A percentile compares a stretch with the other conserved stretches of the same genome.
Evolutionary conservation across 2,888 invertebrate species (phyloP).

Genomic region (Xestia ashworthii): DNA sequence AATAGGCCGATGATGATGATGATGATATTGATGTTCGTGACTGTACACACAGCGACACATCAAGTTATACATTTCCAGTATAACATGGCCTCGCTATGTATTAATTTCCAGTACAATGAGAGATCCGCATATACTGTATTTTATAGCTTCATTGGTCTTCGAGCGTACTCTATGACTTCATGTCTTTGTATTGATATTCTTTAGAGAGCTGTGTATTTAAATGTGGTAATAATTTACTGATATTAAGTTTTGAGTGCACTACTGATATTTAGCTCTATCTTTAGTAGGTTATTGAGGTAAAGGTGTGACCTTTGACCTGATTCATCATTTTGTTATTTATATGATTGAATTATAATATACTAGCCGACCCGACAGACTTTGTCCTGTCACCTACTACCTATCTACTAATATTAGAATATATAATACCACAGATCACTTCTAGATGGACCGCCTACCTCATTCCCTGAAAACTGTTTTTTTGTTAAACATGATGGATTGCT

Average conservation of each 20-base stretch:
- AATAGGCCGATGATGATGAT: too few species aligned
- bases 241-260: background rate
- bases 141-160: background rate
- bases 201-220: constrained; percentile 27
- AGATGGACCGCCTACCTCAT: background rate
- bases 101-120: too few species aligned
- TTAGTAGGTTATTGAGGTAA: background rate
- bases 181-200: constrained; percentile 4
- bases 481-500: background rate
- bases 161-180: background rate
- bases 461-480: background rate
- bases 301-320: background rate
- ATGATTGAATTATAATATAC: background rate
- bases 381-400: too few species aligned
- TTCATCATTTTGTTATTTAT: background rate
- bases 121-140: too few species aligned
- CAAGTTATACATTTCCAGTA: too few species aligned
- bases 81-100: too few species aligned
- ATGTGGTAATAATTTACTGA: background rate
- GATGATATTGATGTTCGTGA: too few species aligned
- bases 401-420: background rate
- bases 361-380: too few species aligned
- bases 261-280: background rate
- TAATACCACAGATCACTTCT: background rate
- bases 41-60: too few species aligned